Base-by-base conservation (phyloP, 2,888 invertebrate species). In the Camptogramma bilineatum region DNA sequence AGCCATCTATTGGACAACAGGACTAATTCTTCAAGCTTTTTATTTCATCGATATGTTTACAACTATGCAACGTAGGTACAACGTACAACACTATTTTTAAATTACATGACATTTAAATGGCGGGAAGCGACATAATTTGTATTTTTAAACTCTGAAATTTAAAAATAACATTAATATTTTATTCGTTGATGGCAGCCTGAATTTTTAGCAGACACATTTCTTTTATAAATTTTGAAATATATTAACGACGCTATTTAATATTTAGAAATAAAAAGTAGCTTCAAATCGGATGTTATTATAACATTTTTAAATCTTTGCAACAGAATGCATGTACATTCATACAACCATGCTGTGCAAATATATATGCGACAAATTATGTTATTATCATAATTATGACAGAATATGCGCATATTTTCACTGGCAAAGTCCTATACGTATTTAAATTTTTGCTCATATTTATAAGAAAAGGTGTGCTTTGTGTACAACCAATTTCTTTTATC, bases 111-210 rank as follows among this genome's bases (percentile, higher is more conserved):
- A 73, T 65, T 53, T 53, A 72, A 77, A 75, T 76, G 79, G 79
- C 79, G 79, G 79, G 79, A 81, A 63, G 66, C 52, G 70, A 71
- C 62, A 68, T 62, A 51, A 60, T 68, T 71, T 70, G 56, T 61
- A 56, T 62, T 70, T 69, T 53, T 52, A 50, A 54, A 50, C 62
- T 58, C 62, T 62, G 66, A 18, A 66, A 66, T 56, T 13, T 39
- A 39, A 39, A 39, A 13, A 39, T 39, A 13, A 13, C 34, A 3
- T 39, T 44, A 44, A 17, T 44, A 44, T 44, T 42, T 42, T 44
- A 44, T 8, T 3, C 44, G 16, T 13, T 7, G 28, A 39, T 10
- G n/a, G 10, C 1, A 42, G 3, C 16, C 17, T 7, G 44, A 5
- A 17, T 17, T 17, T 5, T 17, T 44, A 4, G 44, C 16, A 3